A percentile compares a stretch with the other conserved stretches of the same genome.
Evolutionary conservation across 2,797 vertebrate species (phyloP).

Genomic region (Coilia nasus): DNA sequence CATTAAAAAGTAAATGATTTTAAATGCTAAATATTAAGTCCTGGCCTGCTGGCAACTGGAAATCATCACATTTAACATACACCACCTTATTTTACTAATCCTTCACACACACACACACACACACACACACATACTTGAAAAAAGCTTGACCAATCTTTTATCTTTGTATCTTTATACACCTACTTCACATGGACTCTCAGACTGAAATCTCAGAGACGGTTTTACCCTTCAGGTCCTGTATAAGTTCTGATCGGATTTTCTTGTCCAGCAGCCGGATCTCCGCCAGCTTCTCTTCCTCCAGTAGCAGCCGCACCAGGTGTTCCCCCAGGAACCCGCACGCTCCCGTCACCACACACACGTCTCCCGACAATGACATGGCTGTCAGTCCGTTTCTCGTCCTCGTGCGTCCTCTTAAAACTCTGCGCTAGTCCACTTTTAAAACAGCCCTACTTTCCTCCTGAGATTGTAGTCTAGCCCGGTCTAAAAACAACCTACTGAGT

Average conservation of each 20-base stretch:
- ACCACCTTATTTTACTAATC: too few species aligned
- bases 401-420: not conserved
- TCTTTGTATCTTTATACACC: not conserved
- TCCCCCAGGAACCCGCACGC: conserved; percentile 89
- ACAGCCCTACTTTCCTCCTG: too few species aligned
- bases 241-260: conserved; percentile 65
- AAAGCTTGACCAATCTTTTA: not conserved
- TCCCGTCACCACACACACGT: conserved; percentile 89
- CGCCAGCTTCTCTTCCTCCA: conserved; percentile 79
- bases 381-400: not conserved
- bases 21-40: too few species aligned
- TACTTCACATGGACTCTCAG: not conserved
- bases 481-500: too few species aligned
- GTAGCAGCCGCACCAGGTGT: conserved; percentile 79
- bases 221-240: conserved; percentile 73
- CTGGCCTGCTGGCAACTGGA: too few species aligned
- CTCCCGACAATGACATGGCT: conserved; percentile 75
- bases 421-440: too few species aligned
- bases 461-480: too few species aligned
- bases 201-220: not conserved
- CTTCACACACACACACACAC: not conserved
- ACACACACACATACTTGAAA: not conserved
- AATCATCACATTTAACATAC: too few species aligned
- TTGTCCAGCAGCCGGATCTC: conserved; percentile 88
- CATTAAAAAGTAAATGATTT: too few species aligned